Conservation (phyloP, 2,797 vertebrate species). For the Ficedula albicollis region DNA sequence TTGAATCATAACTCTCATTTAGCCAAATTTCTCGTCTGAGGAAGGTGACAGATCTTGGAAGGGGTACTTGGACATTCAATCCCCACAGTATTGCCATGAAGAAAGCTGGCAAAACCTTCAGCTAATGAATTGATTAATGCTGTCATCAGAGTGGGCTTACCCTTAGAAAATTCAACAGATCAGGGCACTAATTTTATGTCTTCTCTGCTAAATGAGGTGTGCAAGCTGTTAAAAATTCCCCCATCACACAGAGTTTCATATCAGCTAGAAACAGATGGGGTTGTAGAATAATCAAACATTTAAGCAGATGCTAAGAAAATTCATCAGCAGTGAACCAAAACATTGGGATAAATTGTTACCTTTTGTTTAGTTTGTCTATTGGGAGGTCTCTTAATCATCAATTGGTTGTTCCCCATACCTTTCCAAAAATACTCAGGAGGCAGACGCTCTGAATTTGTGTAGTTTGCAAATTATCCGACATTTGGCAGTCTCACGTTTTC, state of each 20-base stretch:
- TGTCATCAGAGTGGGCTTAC: conserved; percentile 45
- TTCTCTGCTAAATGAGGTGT: conserved; percentile 75
- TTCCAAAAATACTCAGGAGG: background rate
- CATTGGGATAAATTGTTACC: conserved; percentile 69
- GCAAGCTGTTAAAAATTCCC: conserved; percentile 65
- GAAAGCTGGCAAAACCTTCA: conserved; percentile 14
- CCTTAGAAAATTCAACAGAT: conserved; percentile 62
- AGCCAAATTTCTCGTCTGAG: background rate
- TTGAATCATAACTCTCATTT: background rate
- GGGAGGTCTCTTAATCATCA: conserved; percentile 57
- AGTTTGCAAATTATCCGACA: conserved; percentile 27
- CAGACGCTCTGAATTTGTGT: background rate
- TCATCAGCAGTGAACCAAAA: conserved; percentile 72
- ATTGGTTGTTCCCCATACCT: background rate
- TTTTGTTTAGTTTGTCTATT: conserved; percentile 67
- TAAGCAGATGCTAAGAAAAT: conserved; percentile 76
- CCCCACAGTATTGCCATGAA: background rate
- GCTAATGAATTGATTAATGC: conserved; percentile 67
- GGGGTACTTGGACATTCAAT: background rate
- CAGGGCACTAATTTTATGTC: conserved; percentile 66
- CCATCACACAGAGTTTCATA: conserved; percentile 47
- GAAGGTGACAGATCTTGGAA: background rate
- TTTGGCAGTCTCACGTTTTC: background rate
- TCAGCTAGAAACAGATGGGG: conserved; percentile 76
- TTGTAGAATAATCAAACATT: conserved; percentile 71